Conservation (phyloP, 2,888 invertebrate species). For the Drosophila barbarae region DNA sequence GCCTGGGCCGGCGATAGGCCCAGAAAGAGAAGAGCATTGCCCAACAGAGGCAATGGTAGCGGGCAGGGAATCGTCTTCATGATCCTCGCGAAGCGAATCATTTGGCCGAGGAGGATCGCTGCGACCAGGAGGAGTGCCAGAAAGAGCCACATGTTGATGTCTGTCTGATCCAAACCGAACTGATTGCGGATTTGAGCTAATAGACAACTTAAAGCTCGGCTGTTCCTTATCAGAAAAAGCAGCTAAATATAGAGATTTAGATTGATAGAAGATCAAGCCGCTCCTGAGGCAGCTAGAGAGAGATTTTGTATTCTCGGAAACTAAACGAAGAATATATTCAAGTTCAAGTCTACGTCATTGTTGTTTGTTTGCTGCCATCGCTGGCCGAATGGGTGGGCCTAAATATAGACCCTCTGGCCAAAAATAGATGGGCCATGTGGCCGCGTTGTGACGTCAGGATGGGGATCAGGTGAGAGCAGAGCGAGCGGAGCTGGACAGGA, state of each 20-base stretch:
- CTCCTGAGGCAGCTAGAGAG: not conserved
- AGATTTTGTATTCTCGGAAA: not conserved
- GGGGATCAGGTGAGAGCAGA: conserved; percentile 7
- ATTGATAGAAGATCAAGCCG: not conserved
- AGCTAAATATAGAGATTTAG: not conserved
- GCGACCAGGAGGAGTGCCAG: conserved; percentile 7
- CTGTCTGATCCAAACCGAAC: not conserved
- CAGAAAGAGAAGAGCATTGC: conserved; percentile 78
- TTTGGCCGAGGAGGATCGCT: conserved; percentile 29
- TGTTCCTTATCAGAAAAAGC: conserved; percentile 13
- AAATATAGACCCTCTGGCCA: conserved; percentile 28
- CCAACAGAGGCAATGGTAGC: conserved; percentile 80
- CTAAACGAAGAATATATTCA: conserved; percentile 12
- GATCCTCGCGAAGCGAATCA: conserved; percentile 36
- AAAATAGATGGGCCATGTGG: conserved; percentile 37
- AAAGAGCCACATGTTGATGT: conserved; percentile 16
- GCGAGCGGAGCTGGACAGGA: conserved; percentile 2
- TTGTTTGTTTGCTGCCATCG: conserved; percentile 21
- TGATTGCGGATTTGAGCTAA: not conserved
- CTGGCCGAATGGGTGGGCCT: conserved; percentile 19
- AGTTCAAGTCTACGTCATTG: conserved; percentile 40
- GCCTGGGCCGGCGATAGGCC: conserved; percentile 45
- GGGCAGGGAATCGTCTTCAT: conserved; percentile 57
- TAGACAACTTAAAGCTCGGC: not conserved
- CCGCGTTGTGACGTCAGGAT: conserved; percentile 25